A percentile compares a stretch with the other conserved stretches of the same genome.
phyloP scores from a whole-genome alignment of 2,888 invertebrate genomes.

The Cylindroiulus punctatus region DNA sequence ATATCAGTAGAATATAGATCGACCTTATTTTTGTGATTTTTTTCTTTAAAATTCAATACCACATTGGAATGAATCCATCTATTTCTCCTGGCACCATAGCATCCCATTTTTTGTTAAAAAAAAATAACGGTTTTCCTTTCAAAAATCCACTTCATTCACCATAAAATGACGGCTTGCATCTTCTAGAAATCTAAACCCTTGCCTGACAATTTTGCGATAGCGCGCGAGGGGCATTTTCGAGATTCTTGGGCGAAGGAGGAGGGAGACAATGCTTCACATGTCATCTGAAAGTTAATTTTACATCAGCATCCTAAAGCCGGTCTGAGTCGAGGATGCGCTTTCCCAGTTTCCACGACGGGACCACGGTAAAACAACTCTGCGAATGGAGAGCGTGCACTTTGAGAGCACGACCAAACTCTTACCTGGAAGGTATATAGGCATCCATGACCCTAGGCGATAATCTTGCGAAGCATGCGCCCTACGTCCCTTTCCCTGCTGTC shows the following conservation, averaged over 20 bases:
- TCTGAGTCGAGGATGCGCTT: neutral
- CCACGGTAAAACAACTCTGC: neutral
- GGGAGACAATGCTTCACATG: neutral
- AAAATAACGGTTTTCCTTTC: too few species aligned
- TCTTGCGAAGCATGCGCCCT: constrained; percentile 17
- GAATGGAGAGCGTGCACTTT: neutral
- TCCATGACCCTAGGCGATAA: constrained; percentile 43
- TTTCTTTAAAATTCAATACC: too few species aligned
- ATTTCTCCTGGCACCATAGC: too few species aligned
- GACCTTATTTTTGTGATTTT: too few species aligned
- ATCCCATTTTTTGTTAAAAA: too few species aligned
- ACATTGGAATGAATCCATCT: too few species aligned
- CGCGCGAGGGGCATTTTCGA: too few species aligned
- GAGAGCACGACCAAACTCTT: neutral
- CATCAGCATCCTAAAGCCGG: neutral
- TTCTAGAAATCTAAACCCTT: neutral
- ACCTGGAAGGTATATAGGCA: neutral
- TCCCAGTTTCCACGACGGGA: neutral
- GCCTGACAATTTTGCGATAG: too few species aligned
- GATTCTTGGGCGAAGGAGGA: too few species aligned
- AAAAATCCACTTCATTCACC: too few species aligned
- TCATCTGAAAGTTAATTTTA: neutral
- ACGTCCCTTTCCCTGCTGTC: constrained; percentile 56
- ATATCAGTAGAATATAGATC: too few species aligned
- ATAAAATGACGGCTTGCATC: neutral